A percentile compares a stretch with the other conserved stretches of the same genome.
These are phyloP conservation scores for Oppia nitens DNA, from an alignment of 1,140 invertebrate genomes.

Conservation along the genomic window DNA sequence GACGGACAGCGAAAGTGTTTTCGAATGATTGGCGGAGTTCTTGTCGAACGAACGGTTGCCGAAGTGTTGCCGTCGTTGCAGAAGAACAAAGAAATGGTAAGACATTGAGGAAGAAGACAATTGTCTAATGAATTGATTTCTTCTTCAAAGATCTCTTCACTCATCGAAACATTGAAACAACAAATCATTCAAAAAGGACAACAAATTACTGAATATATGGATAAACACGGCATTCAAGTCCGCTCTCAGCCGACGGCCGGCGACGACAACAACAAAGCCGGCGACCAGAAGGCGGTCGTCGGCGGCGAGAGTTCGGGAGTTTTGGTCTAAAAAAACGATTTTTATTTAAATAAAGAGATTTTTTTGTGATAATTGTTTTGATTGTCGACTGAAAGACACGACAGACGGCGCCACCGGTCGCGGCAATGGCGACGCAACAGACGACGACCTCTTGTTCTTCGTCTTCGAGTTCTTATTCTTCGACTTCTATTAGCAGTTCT, in stretches of 20 bases:
- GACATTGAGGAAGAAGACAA: background rate
- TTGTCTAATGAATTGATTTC: constrained; percentile 9
- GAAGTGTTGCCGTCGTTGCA: constrained; percentile 70
- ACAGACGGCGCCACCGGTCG: background rate
- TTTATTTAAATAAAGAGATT: background rate
- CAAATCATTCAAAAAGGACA: constrained; percentile 67
- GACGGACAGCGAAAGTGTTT: constrained; percentile 75
- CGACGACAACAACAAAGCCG: background rate
- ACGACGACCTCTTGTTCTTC: too few species aligned
- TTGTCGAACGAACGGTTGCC: constrained; percentile 78
- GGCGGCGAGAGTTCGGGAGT: background rate
- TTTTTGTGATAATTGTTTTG: background rate
- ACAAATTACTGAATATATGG: constrained; percentile 84
- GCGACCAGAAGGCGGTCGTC: background rate
- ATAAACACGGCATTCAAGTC: constrained; percentile 62
- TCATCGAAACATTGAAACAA: constrained; percentile 55
- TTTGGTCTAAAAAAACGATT: background rate
- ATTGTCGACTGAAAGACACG: background rate
- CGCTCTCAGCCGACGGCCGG: constrained; percentile 13
- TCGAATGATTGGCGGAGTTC: constrained; percentile 75
- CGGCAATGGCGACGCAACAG: too few species aligned
- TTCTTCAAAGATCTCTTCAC: constrained; percentile 45
- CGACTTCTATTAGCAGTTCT: constrained; percentile 5
- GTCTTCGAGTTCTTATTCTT: too few species aligned
- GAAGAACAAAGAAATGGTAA: constrained; percentile 60